Base-by-base conservation (phyloP, 2,888 invertebrate genomes). In the Tuta absoluta region DNA sequence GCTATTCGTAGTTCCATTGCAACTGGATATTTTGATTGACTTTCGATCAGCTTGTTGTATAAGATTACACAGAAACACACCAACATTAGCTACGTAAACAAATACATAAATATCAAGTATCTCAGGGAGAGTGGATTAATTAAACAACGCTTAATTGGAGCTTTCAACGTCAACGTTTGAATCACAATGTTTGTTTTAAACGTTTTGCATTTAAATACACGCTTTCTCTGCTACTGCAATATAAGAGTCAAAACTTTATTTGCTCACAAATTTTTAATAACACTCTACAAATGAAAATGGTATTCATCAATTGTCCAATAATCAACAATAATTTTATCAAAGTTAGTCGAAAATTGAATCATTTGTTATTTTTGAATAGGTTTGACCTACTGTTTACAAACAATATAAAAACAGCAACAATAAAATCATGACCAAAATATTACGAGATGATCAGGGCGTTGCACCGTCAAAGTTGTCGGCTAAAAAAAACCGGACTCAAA, bases 51-150 rank as follows among this genome's bases (percentile, higher is more conserved):
- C 10, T n/a, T 51, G 23, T n/a, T 51, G 23, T 23, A 12, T 21
- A 11, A 19, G 23, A 51, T 51, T 51, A 23, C 21, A 51, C 11
- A 51, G 3, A 51, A 51, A 51, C 51, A 10, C 8, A 33, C 56
- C 17, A 5, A 28, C 56, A 33, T 56, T 0, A 14, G 10, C 24
- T 21, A 24, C 1, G n/a, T n/a, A 56, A 56, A 17, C 56, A 33
- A 56, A 56, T 17, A 33, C 10, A 33, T 14, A 56, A 33, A 56
- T 56, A 56, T 56, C 56, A 56, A 56, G 56, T 56, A 56, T 56
- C 56, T 56, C 24, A 56, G 56, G 33, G 56, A 56, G 56, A 56
- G 56, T 33, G 56, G 17, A 56, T 56, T 56, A 28, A 56, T 56
- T 56, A 56, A 28, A 56, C 17, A 17, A 56, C 56, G 33, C 10